Base-by-base conservation (phyloP, 2,113 vertebrate genomes). In the Rhombomys opimus region DNA sequence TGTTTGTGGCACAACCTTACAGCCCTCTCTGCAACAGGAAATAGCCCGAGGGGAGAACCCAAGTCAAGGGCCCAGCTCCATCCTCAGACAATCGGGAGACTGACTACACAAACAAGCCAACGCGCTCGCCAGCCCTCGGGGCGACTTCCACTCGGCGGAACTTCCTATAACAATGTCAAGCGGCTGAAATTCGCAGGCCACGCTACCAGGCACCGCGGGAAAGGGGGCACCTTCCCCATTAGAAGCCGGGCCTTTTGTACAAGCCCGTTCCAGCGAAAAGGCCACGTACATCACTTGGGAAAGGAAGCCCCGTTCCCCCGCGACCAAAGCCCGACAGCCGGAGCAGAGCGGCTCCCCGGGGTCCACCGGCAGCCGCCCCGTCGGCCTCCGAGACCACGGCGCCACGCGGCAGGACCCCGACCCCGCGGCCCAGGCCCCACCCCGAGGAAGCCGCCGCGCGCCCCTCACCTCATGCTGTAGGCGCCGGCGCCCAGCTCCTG, bases 401-500 rank as follows among this genome's bases (percentile, higher is more conserved):
- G 41, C 88, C 94, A 91, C 96, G 65, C 7, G 1, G n/a, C 22
- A 90, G 35, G 8, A 59, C 52, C 67, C 72, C 27, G 5, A 35
- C 2, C 78, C 95, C 41, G 6, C 4, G 38, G 86, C 86, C 30
- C 84, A 35, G 65, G 85, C 70, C 50, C 52, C 13, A 4, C 54
- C 70, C 3, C 54, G 52, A 17, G 13, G 38, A 30, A 38, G 57
- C 32, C 20, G 57, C 61, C 46, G 18, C 72, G 23, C n/a, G 20
- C 22, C 59, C 15, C 7, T 35, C 97, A 99, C 99, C 99, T 99
- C 99, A 99, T 99, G 98, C 99, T 99, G 98, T 99, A 99, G 97
- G 99, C 99, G 97, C 99, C 99, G 91, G 99, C 99, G 94, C 99
- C 99, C 98, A 99, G 98, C 98, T 99, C 99, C 98, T 99, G 99